These are phyloP conservation scores for Lophius americanus DNA, from an alignment of 2,797 vertebrate genomes.

Conservation along the genomic window DNA sequence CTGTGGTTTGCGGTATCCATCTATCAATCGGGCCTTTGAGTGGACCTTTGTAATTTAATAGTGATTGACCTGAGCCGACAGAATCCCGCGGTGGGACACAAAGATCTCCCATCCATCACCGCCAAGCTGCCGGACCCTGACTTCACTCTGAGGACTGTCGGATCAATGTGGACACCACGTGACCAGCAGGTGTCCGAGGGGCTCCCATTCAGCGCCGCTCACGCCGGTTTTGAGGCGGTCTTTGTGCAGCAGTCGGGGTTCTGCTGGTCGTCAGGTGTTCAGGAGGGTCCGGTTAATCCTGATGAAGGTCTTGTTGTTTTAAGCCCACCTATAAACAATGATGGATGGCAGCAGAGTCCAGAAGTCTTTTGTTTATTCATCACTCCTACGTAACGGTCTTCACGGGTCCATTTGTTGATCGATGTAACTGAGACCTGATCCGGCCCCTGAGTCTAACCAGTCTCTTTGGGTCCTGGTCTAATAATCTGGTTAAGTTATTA, in stretches of 20 bases:
- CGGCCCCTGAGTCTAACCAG: background rate
- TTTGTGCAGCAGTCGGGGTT: constrained; percentile 17
- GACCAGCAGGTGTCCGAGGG: constrained; percentile 60
- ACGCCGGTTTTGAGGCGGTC: background rate
- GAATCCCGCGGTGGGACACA: constrained; percentile 85
- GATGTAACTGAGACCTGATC: background rate
- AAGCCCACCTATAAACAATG: background rate
- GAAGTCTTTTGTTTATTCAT: no score
- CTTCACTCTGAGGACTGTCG: constrained; percentile 49
- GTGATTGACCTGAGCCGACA: constrained; percentile 87
- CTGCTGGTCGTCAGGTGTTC: constrained; percentile 36
- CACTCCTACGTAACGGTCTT: no score
- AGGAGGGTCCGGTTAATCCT: no score
- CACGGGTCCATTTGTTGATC: background rate
- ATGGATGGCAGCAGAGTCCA: background rate
- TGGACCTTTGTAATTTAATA: constrained; percentile 91
- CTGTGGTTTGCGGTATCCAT: constrained; percentile 67
- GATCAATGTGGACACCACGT: constrained; percentile 50
- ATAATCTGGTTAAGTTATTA: no score
- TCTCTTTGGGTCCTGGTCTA: background rate
- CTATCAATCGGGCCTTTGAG: constrained; percentile 88
- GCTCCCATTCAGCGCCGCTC: constrained; percentile 15
- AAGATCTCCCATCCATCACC: constrained; percentile 90
- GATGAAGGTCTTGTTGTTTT: background rate
- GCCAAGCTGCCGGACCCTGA: constrained; percentile 73